These are phyloP conservation scores for Xylocampa areola DNA, from an alignment of 2,888 invertebrate species.

Conservation along the genomic window DNA sequence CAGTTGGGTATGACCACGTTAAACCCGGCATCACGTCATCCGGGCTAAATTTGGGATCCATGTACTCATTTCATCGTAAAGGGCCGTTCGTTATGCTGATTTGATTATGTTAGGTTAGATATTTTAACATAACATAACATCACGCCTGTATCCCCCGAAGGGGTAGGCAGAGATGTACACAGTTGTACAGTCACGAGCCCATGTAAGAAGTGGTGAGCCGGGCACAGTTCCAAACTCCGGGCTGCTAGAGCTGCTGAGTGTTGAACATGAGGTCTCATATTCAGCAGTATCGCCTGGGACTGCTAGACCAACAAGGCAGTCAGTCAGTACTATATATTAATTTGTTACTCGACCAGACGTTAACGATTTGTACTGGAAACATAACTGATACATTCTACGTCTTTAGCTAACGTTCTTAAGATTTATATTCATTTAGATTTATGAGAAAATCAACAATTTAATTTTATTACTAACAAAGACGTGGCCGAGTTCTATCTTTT, in stretches of 20 bases:
- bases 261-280: no score
- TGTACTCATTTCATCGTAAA: slow-evolving; percentile 47
- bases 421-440: slow-evolving; percentile 34
- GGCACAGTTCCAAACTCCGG: no score
- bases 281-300: no score
- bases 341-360: slow-evolving; percentile 19
- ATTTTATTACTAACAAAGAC: slow-evolving; percentile 17
- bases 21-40: slow-evolving; percentile 34
- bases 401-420: slow-evolving; percentile 13
- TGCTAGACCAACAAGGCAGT: no score
- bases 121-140: no score
- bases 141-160: no score
- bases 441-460: slow-evolving; percentile 26
- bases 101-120: slow-evolving; percentile 27
- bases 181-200: no score
- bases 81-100: slow-evolving; percentile 26
- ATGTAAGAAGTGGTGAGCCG: no score
- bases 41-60: slow-evolving; percentile 36
- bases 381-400: slow-evolving; percentile 13
- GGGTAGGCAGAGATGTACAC: no score
- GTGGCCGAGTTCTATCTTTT: slow-evolving; percentile 12
- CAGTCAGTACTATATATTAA: slow-evolving; percentile 1
- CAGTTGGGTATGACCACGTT: slow-evolving; percentile 41
- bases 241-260: no score
- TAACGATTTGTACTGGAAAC: slow-evolving; percentile 16